These are phyloP conservation scores for Cataglyphis cursor DNA, from an alignment of 2,888 invertebrate genomes.

Conservation along the genomic window DNA sequence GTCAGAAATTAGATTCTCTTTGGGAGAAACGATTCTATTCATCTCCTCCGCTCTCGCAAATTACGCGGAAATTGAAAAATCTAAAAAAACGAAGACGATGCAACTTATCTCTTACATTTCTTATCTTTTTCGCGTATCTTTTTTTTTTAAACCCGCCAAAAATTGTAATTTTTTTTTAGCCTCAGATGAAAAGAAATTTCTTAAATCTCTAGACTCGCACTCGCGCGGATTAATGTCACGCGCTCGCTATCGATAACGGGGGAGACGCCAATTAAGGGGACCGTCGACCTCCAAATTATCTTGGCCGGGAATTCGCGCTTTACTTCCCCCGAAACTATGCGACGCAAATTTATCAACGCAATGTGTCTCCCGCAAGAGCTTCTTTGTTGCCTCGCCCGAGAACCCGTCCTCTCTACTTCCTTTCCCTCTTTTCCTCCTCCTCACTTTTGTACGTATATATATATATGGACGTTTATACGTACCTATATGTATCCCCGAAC, in stretches of 20 bases:
- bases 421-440: too few relatives aligned
- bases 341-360: slow-evolving; percentile 49
- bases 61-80: background rate
- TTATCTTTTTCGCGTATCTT: too few relatives aligned
- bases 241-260: slow-evolving; percentile 42
- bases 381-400: slow-evolving; percentile 44
- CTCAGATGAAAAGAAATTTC: background rate
- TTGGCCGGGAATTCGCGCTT: slow-evolving; percentile 5
- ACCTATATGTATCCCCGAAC: slow-evolving; percentile 10
- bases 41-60: background rate
- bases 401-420: slow-evolving; percentile 10
- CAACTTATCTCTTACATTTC: background rate
- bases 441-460: background rate
- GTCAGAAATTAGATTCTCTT: slow-evolving; percentile 16
- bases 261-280: slow-evolving; percentile 47
- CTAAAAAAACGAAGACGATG: background rate
- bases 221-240: slow-evolving; percentile 25
- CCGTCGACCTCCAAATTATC: slow-evolving; percentile 52
- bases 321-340: slow-evolving; percentile 50
- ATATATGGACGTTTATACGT: slow-evolving; percentile 19
- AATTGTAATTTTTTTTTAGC: background rate
- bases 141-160: background rate
- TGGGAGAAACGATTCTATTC: background rate
- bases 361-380: slow-evolving; percentile 47
- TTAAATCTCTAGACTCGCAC: background rate